Percentiles rank a stretch among this genome's conserved stretches.
phyloP scores from a whole-genome alignment of 2,888 invertebrate species.

The Limnephilus rhombicus region DNA sequence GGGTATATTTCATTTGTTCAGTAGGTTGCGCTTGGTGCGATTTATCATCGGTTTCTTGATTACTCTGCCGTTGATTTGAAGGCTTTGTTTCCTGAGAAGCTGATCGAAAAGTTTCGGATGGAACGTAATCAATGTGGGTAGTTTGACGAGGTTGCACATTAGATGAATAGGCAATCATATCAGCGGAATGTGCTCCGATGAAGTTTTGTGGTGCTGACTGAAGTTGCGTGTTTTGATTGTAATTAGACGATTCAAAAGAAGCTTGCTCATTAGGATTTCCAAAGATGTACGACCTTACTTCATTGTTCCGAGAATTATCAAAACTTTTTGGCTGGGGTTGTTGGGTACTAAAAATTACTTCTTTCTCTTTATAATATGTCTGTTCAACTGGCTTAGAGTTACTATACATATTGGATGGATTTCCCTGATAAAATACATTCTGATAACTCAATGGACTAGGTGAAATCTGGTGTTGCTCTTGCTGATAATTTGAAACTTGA shows the following conservation, averaged over 20 bases:
- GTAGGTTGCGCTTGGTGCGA: slow-evolving; percentile 31
- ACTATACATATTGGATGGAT: slow-evolving; percentile 63
- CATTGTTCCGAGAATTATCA: slow-evolving; percentile 43
- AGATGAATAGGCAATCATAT: slow-evolving; percentile 64
- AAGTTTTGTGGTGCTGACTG: slow-evolving; percentile 44
- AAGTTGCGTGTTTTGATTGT: slow-evolving; percentile 51
- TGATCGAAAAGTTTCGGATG: slow-evolving; percentile 63
- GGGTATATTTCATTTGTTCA: neutral
- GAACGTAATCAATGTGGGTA: slow-evolving; percentile 62
- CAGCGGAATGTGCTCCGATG: slow-evolving; percentile 43
- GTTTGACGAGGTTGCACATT: slow-evolving; percentile 57
- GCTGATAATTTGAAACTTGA: slow-evolving; percentile 43
- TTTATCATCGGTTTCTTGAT: slow-evolving; percentile 52
- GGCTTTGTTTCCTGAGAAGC: slow-evolving; percentile 39
- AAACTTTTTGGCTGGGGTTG: slow-evolving; percentile 54
- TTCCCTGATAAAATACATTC: slow-evolving; percentile 55
- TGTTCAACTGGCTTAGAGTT: slow-evolving; percentile 72
- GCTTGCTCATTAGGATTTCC: slow-evolving; percentile 60
- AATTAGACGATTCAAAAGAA: slow-evolving; percentile 52
- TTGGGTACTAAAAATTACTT: slow-evolving; percentile 58
- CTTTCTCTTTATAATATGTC: slow-evolving; percentile 72
- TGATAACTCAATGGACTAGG: slow-evolving; percentile 43
- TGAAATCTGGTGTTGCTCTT: slow-evolving; percentile 51
- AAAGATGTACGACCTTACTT: slow-evolving; percentile 56
- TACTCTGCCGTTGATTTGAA: slow-evolving; percentile 42